phyloP scores from a whole-genome alignment of 64 coral and sea anemone species.

The Dendrophyllia cribrosa region DNA sequence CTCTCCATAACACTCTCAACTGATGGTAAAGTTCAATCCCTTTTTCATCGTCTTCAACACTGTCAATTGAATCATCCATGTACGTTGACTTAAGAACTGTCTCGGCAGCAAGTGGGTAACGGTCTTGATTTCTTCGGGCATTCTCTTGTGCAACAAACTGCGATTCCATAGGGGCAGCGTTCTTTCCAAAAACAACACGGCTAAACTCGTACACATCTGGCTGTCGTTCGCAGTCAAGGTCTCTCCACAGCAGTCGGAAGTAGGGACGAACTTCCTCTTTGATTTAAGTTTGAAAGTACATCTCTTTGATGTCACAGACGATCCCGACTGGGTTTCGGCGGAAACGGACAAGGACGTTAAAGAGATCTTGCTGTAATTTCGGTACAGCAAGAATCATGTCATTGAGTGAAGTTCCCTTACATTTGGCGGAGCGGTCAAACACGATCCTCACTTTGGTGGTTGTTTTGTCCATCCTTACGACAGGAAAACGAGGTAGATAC shows the following conservation, averaged over 20 bases:
- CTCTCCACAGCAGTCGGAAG: conserved; percentile 37
- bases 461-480: conserved; percentile 28
- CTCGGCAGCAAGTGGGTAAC: conserved; percentile 76
- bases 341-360: conserved; percentile 27
- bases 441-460: conserved; percentile 25
- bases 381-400: conserved; percentile 56
- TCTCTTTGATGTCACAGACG: not conserved
- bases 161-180: conserved; percentile 56
- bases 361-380: too few relatives aligned
- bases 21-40: conserved; percentile 66
- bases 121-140: conserved; percentile 40
- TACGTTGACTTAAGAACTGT: conserved; percentile 71
- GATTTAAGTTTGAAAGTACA: conserved; percentile 35
- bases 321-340: conserved; percentile 33
- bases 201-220: conserved; percentile 72
- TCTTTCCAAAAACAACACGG: conserved; percentile 69
- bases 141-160: conserved; percentile 74
- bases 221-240: conserved; percentile 16
- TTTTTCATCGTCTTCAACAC: conserved; percentile 42
- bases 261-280: not conserved
- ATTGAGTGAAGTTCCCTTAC: conserved; percentile 8
- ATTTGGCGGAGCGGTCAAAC: conserved; percentile 9
- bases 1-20: conserved; percentile 48
- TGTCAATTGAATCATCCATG: conserved; percentile 77
- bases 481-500: conserved; percentile 50